Base-by-base conservation (phyloP, 2,797 vertebrate genomes). In the Hylomyscus alleni region DNA sequence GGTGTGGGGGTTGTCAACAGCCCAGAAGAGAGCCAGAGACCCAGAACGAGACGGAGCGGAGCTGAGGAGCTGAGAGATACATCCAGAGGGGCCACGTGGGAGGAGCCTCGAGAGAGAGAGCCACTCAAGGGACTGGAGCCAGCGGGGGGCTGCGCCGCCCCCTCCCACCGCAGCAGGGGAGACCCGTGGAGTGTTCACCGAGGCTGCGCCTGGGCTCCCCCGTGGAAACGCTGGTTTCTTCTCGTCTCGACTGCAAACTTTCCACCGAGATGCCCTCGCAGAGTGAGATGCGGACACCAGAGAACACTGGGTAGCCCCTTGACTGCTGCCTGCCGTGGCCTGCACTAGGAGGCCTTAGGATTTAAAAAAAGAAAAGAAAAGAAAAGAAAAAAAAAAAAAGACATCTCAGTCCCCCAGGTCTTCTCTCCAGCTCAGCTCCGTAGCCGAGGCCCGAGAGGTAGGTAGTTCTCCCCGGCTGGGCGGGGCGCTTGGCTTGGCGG, bases 1-100 rank as follows among this genome's bases (percentile, higher is more conserved):
- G 98, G 97, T 97, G 98, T 97, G 98, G 96, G 97, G 92, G 97
- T 98, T 97, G 98, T 98, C 98, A 98, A 97, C 98, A 98, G 98
- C 95, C 90, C 95, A 77, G 97, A 37, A 90, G 95, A 96, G 69
- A 97, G 94, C 81, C 86, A 1, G 92, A 82, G 72, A 94, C 84
- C 73, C 54, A 89, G 87, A 47, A 24, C 10, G 91, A 82, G 60
- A 44, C 60, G 7, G 50, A 75, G 90, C 56, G 56, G 86, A 90
- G 87, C 89, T 0, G 81, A 81, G 80, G 26, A 37, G 65, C 50
- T 1, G 5, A 77, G 65, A 65, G 73, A 77, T 69, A 1, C 83
- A 91, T 26, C 69, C 81, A 62, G 72, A 67, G 20, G 84, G 90
- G 89, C 95, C 88, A 87, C 94, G 95, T 89, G 95, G 90, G 81